These are phyloP conservation scores for Melanerpes aurifrons DNA, from an alignment of 2,113 vertebrate species.

Conservation along the genomic window DNA sequence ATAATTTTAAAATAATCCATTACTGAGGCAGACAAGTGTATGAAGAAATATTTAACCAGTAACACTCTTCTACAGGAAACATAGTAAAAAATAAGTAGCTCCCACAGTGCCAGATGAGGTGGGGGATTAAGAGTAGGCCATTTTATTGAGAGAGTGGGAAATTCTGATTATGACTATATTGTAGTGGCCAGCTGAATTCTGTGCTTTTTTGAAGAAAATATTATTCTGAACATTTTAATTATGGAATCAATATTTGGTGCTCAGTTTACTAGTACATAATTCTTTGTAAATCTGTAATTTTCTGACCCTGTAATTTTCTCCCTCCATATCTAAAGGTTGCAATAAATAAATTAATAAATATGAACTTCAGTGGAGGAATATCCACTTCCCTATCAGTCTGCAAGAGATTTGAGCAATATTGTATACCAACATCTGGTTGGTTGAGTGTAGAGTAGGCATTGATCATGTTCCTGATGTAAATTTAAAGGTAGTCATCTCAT, in stretches of 20 bases:
- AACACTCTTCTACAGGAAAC: background rate
- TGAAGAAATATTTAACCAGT: background rate
- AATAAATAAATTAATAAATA: background rate
- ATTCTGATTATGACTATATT: background rate
- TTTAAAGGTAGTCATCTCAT: background rate
- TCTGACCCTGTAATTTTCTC: background rate
- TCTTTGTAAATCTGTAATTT: background rate
- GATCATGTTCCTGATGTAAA: background rate
- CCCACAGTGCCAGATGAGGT: background rate
- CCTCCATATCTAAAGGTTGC: background rate
- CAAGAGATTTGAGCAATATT: background rate
- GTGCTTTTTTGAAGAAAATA: background rate
- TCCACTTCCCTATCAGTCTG: background rate
- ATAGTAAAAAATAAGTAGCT: background rate
- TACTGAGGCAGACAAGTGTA: background rate
- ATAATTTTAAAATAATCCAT: background rate
- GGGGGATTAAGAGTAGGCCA: background rate
- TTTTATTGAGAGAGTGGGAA: constrained; percentile 4
- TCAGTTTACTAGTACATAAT: background rate
- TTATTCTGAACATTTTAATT: background rate
- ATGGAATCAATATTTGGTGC: background rate
- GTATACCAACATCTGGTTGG: background rate
- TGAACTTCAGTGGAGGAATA: background rate
- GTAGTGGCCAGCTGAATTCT: background rate
- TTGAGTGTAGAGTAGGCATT: background rate